phyloP scores from a whole-genome alignment of 2,113 vertebrate species.

The Hydropotes inermis region DNA sequence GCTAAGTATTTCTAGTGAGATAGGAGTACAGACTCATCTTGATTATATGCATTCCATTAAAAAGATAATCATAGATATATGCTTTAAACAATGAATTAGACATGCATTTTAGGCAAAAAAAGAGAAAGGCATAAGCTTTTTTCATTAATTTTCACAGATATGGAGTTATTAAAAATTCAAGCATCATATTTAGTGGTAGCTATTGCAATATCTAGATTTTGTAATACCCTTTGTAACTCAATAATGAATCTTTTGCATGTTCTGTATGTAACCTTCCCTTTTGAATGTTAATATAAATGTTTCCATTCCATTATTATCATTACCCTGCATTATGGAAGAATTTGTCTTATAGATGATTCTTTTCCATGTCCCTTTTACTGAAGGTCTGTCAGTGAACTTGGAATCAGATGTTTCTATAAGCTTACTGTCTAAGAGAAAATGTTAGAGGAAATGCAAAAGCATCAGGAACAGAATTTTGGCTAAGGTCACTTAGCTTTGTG shows the following conservation, averaged over 20 bases:
- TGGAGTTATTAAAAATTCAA: background rate
- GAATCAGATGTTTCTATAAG: background rate
- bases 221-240: background rate
- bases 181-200: background rate
- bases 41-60: background rate
- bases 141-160: background rate
- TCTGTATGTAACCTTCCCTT: background rate
- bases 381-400: background rate
- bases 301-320: background rate
- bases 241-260: background rate
- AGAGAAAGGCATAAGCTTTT: background rate
- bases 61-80: background rate
- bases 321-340: background rate
- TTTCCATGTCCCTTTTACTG: constrained; percentile 9
- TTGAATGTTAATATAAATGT: background rate
- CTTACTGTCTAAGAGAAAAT: background rate
- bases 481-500: background rate
- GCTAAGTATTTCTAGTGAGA: background rate
- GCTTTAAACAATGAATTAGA: background rate
- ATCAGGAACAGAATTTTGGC: background rate
- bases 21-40: background rate
- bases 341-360: background rate
- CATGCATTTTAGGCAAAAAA: background rate
- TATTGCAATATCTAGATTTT: constrained; percentile 12
- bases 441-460: background rate